Base-by-base conservation (phyloP, 2,797 vertebrate genomes). In the Pipistrellus pipistrellus region DNA sequence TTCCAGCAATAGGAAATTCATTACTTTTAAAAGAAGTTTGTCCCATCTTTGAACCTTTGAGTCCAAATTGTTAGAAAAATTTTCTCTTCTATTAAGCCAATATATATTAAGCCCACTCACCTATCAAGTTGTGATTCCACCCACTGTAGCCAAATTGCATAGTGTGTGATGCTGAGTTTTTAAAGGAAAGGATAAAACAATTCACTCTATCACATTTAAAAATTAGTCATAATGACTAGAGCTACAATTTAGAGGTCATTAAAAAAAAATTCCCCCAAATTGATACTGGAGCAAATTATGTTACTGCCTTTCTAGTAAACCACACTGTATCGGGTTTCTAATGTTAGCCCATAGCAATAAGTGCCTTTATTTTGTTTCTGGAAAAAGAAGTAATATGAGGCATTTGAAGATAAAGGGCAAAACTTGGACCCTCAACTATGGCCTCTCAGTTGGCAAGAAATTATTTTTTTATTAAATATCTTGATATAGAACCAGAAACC, bases 401-500 rank as follows among this genome's bases (percentile, higher is more conserved):
- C 12, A 68, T 55, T 94, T 85, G 55, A 96, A 90, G 72, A 82
- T 77, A 90, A 86, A 92, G 64, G 38, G 66, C 14, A 91, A 95
- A 84, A 81, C 38, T 81, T 80, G 32, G 76, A 77, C 35, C 53
- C 18, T 90, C 71, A 89, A 62, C 25, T 84, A 2, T 89, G 32
- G 55, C 59, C 57, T 93, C 64, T 85, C 32, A 64, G 13, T 30
- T 87, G 30, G 14, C 78, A 27, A 95, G 25, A 93, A 68, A 66
- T 48, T 1, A 68, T 82, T 23, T 38, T 38, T 81, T 86, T 68
- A 11, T 72, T 85, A 73, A 88, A 38, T 78, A 83, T 75, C 44
- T 88, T 96, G 35, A 94, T 88, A 44, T 82, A 41, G 48, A 90
- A 78, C 35, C 55, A 88, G 88, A 95, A 95, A 64, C 62, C n/a